Base-by-base conservation (phyloP, 1,140 invertebrate genomes). In the Bathynomus jamesi region DNA sequence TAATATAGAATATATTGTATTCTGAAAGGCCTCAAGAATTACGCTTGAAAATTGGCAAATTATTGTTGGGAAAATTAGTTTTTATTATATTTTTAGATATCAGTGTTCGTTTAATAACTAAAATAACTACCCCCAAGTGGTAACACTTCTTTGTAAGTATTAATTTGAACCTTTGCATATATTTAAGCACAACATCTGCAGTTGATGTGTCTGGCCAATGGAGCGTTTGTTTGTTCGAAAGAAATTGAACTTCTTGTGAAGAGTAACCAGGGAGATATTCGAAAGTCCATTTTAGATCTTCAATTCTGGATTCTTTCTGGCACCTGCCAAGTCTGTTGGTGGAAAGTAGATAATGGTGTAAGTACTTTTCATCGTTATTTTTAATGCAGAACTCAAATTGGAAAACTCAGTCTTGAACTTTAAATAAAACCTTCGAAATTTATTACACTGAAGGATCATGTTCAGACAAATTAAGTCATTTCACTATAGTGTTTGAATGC, bases 121-220 rank as follows among this genome's bases (percentile, higher is more conserved):
- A n/a, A n/a, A n/a, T n/a, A n/a, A n/a, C n/a, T n/a, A n/a, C n/a
- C n/a, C n/a, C n/a, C n/a, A n/a, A n/a, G n/a, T n/a, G n/a, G n/a
- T n/a, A n/a, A n/a, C n/a, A n/a, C n/a, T n/a, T n/a, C n/a, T n/a
- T n/a, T n/a, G n/a, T n/a, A n/a, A n/a, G n/a, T n/a, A n/a, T n/a
- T n/a, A n/a, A n/a, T n/a, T n/a, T n/a, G n/a, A n/a, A n/a, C n/a
- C n/a, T n/a, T n/a, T n/a, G n/a, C n/a, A n/a, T 10, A 27, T 25
- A 65, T 69, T 65, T 4, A 65, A 73, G 71, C 67, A 0, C 71
- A 69, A 24, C 61, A 73, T 46, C 60, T 73, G 28, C 71, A 73
- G 53, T 24, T 73, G 21, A 40, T 69, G 28, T 40, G 67, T 28
- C 25, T 73, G 29, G 71, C 67, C 31, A 73, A 73, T 61, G 71